Evolutionary conservation across 1,140 invertebrate species (phyloP).

Genomic region (Aricia agestis): DNA sequence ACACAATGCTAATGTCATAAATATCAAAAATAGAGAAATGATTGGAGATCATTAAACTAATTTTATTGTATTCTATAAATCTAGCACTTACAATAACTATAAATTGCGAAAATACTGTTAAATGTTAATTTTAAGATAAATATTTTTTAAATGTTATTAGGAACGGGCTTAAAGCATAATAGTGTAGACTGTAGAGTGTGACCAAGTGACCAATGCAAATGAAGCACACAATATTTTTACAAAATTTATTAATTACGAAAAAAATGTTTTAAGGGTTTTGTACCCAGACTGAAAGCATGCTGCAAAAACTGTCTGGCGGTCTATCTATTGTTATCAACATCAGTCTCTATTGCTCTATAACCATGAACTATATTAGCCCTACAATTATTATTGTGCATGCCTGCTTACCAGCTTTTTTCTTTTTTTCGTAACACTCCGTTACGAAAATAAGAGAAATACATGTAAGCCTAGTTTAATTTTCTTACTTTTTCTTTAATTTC

Average conservation of each 20-base stretch:
- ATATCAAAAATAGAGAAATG: neutral
- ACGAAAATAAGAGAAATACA: too few species aligned
- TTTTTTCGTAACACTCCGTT: too few species aligned
- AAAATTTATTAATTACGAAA: neutral
- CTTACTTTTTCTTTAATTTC: too few species aligned
- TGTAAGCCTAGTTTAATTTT: too few species aligned
- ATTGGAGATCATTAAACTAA: conserved; percentile 1
- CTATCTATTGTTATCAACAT: too few species aligned
- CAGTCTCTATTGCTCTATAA: too few species aligned
- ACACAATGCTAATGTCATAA: conserved; percentile 2
- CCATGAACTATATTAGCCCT: too few species aligned
- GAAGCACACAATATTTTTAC: neutral
- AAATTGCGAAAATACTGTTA: conserved; percentile 9
- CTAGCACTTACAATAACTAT: neutral
- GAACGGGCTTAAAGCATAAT: neutral
- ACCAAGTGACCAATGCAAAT: neutral
- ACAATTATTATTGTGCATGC: too few species aligned
- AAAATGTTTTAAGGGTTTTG: neutral
- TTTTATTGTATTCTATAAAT: neutral
- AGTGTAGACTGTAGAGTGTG: neutral
- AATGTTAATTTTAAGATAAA: neutral
- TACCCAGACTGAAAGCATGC: too few species aligned
- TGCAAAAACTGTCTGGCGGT: too few species aligned
- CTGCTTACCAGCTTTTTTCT: too few species aligned
- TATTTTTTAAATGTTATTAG: neutral